Evolutionary conservation across 2,888 invertebrate species (phyloP), one percentile per base, ranked within the genome.

Genomic region (Yponomeuta malinellus): DNA sequence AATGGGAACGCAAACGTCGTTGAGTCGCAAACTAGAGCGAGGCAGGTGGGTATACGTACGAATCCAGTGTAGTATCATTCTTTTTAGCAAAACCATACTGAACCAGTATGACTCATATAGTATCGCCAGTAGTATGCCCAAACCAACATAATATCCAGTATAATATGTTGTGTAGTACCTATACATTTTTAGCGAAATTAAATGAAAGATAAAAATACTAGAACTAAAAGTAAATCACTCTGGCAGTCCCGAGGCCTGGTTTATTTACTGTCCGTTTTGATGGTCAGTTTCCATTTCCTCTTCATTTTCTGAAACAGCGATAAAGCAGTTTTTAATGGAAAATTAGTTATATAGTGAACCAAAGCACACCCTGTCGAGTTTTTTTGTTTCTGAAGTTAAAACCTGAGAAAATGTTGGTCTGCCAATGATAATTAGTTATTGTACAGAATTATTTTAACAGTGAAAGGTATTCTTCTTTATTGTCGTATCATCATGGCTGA

Each of bases 241-340:
- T 37, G 31, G 15, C 48, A 10, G 33, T 15, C 37, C 10, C 2
- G 33, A 4, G 48, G 70, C 71, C 80, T 15, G 15, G 15, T 15
- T 15, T 59, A 15, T 1, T 59, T 81, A 87, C 77, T 85, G 85
- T 72, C 87, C 89, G 81, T 89, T 89, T 67, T 80, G 75, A 76
- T 87, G 87, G 72, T 91, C 89, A 1, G 89, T 87, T 70, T 91
- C 93, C 92, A 91, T 92, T 79, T 90, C 92, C 73, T 91, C 92
- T 74, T 87, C 87, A 72, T 89, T 90, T 84, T 92, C 93, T 92
- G 90, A 81, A 91, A 93, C 77, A 73, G 43, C 85, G 75, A 82
- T 76, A 74, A 79, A 76, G 67, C 72, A 69, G 70, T 43, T 71
- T 23, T 70, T 64, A 37, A 70, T n/a, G 15, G 3, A 8, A 43